phyloP scores from a whole-genome alignment of 1,140 invertebrate genomes.

The Aphelinus certus region DNA sequence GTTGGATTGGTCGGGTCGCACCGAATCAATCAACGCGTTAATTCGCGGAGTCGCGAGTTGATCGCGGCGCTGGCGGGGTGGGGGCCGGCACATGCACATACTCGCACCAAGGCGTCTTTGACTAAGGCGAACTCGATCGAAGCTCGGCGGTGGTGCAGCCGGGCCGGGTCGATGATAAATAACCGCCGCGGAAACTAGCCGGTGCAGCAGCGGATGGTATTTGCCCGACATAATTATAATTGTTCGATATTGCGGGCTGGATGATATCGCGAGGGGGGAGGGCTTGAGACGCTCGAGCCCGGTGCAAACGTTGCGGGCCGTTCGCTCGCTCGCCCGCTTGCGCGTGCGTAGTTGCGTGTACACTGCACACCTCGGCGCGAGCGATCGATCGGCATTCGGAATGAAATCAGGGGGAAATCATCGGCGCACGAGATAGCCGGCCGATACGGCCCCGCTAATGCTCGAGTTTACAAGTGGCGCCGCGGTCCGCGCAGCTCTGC shows the following conservation, averaged over 20 bases:
- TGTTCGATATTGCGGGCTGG: neutral
- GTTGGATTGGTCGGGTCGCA: no score
- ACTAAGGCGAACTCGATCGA: no score
- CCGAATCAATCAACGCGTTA: no score
- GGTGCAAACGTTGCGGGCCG: neutral
- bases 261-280: neutral
- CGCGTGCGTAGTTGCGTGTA: neutral
- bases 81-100: no score
- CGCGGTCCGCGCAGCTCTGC: no score
- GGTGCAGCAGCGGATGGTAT: neutral
- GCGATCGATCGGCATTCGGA: slow-evolving; percentile 18
- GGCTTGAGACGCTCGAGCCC: neutral
- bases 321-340: neutral
- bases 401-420: slow-evolving; percentile 22
- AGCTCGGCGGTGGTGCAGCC: no score
- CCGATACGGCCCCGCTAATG: slow-evolving; percentile 14
- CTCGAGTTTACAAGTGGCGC: slow-evolving; percentile 2
- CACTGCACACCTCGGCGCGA: neutral
- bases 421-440: slow-evolving; percentile 3
- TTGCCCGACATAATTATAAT: slow-evolving; percentile 10
- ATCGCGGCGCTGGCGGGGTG: no score
- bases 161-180: no score
- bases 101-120: no score
- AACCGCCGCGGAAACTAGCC: no score
- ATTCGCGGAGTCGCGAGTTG: no score